These are phyloP conservation scores for Drosophila novamexicana DNA, from an alignment of 1,140 invertebrate genomes.

Conservation along the genomic window DNA sequence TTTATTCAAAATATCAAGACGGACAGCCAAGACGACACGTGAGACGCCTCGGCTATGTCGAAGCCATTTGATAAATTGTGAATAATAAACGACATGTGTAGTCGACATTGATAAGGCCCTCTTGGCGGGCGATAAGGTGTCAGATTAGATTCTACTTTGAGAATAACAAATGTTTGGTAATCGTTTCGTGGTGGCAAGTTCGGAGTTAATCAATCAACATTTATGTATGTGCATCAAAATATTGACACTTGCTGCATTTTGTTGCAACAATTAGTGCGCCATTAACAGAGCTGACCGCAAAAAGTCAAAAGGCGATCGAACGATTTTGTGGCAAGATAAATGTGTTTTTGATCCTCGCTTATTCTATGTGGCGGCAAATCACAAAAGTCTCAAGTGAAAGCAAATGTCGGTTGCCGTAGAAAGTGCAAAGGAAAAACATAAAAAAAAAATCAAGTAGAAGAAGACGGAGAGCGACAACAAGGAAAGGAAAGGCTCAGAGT, in stretches of 20 bases:
- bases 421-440: slow-evolving; percentile 34
- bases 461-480: slow-evolving; percentile 14
- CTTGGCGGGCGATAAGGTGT: slow-evolving; percentile 4
- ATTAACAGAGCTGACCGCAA: slow-evolving; percentile 68
- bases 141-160: slow-evolving; percentile 1
- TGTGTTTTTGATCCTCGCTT: slow-evolving; percentile 66
- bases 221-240: slow-evolving; percentile 58
- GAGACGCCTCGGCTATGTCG: background rate
- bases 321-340: slow-evolving; percentile 55
- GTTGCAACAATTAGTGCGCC: slow-evolving; percentile 71
- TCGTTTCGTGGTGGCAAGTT: background rate
- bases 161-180: slow-evolving; percentile 1
- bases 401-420: slow-evolving; percentile 57
- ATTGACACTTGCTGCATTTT: slow-evolving; percentile 76
- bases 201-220: slow-evolving; percentile 49
- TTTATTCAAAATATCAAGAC: background rate
- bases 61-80: background rate
- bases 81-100: background rate
- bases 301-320: slow-evolving; percentile 3
- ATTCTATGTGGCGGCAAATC: slow-evolving; percentile 52
- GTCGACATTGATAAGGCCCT: slow-evolving; percentile 10
- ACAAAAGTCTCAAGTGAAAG: slow-evolving; percentile 72
- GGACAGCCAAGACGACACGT: background rate
- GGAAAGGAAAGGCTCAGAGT: slow-evolving; percentile 43
- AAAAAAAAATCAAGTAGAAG: slow-evolving; percentile 24